These are phyloP conservation scores for Drosophila sturtevanti DNA, from an alignment of 1,140 invertebrate genomes.

Conservation along the genomic window DNA sequence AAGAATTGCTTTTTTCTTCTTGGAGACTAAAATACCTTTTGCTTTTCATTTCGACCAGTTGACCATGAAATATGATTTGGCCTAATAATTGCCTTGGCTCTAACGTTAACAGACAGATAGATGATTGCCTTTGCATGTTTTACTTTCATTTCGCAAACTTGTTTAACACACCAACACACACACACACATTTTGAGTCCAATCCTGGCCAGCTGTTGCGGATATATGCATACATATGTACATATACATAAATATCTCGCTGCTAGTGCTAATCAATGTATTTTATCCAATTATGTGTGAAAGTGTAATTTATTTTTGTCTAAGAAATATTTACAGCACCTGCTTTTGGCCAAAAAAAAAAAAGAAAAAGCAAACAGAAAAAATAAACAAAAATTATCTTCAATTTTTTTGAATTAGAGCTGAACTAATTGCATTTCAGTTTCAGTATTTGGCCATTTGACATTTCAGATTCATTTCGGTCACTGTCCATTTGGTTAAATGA, in stretches of 20 bases:
- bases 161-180: neutral
- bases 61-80: slow-evolving; percentile 8
- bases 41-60: neutral
- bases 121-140: slow-evolving; percentile 5
- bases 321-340: slow-evolving; percentile 49
- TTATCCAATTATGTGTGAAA: slow-evolving; percentile 4
- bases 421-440: slow-evolving; percentile 72
- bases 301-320: slow-evolving; percentile 4
- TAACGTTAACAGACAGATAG: neutral
- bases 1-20: neutral
- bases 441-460: slow-evolving; percentile 58
- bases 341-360: slow-evolving; percentile 22
- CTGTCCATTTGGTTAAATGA: slow-evolving; percentile 39
- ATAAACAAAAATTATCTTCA: no score
- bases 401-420: slow-evolving; percentile 65
- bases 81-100: slow-evolving; percentile 6
- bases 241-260: no score
- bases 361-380: no score
- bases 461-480: slow-evolving; percentile 26
- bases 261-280: neutral
- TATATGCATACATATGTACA: no score
- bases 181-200: slow-evolving; percentile 8
- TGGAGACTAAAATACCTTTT: neutral
- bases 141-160: slow-evolving; percentile 1
- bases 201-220: neutral